A percentile compares a stretch with the other conserved stretches of the same genome.
These are phyloP conservation scores for Sialis lutaria DNA, from an alignment of 2,888 invertebrate species.

Conservation along the genomic window DNA sequence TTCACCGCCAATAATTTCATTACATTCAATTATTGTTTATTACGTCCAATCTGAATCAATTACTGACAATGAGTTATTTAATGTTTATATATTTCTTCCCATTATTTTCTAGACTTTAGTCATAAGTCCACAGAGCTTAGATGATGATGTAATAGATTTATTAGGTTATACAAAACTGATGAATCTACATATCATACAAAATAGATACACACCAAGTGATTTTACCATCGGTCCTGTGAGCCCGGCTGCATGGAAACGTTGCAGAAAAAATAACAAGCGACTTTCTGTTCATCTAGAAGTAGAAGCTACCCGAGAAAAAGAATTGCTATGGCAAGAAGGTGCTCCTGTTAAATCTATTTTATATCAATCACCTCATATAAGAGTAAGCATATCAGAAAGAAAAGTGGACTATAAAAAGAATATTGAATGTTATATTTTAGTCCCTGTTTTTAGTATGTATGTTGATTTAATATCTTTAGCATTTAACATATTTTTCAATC, in stretches of 20 bases:
- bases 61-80: no score
- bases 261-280: constrained; percentile 35
- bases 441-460: no score
- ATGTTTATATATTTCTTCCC: background rate
- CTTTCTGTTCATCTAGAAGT: constrained; percentile 52
- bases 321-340: constrained; percentile 45
- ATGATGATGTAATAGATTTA: constrained; percentile 50
- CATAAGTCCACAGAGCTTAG: constrained; percentile 57
- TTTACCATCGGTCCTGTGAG: constrained; percentile 30
- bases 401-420: no score
- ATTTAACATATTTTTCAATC: no score
- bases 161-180: constrained; percentile 43
- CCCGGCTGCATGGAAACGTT: constrained; percentile 26
- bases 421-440: no score
- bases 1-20: no score
- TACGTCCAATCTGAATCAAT: no score
- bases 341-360: constrained; percentile 50
- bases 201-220: constrained; percentile 43
- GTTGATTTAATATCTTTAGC: no score
- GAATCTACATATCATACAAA: constrained; percentile 58
- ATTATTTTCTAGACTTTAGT: constrained; percentile 31
- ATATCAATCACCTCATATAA: constrained; percentile 42
- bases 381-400: constrained; percentile 20
- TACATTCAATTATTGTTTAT: no score
- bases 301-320: constrained; percentile 37